Evolutionary conservation across 1,140 invertebrate species (phyloP).

Genomic region (Globodera rostochiensis): DNA sequence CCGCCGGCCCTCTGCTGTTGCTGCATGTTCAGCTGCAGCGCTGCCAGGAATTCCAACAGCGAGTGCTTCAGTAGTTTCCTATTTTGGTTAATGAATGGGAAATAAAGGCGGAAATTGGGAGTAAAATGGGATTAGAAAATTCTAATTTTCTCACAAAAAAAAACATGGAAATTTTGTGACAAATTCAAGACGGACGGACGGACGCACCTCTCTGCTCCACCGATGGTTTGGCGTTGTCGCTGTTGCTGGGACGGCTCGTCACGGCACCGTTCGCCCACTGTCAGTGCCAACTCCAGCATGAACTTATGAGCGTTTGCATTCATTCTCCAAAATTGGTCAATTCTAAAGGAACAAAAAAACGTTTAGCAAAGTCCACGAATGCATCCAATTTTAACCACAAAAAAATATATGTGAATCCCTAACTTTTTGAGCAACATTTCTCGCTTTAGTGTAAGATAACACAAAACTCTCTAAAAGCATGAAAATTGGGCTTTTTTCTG

Average conservation of each 20-base stretch:
- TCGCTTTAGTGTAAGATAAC: background rate
- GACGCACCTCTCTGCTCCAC: background rate
- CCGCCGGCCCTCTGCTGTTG: constrained; percentile 4
- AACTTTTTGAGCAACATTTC: background rate
- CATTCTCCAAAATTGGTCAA: constrained; percentile 41
- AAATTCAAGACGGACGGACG: background rate
- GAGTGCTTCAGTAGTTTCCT: constrained; percentile 36
- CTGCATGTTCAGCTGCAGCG: constrained; percentile 37
- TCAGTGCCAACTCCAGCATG: constrained; percentile 30
- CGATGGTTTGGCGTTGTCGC: background rate
- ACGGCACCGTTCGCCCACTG: constrained; percentile 1
- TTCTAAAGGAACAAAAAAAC: background rate
- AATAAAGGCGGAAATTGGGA: background rate
- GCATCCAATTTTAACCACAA: background rate
- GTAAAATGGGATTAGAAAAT: background rate
- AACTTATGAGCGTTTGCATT: constrained; percentile 38
- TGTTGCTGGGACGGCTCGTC: constrained; percentile 13
- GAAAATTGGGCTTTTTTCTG: background rate
- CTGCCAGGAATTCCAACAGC: constrained; percentile 40
- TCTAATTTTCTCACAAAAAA: background rate
- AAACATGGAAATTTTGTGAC: no score
- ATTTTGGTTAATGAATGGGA: background rate
- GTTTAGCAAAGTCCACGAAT: background rate
- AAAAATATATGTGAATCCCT: no score
- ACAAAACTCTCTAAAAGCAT: constrained; percentile 7